Percentiles rank a stretch among this genome's conserved stretches.
Evolutionary conservation across 2,888 invertebrate genomes (phyloP).

Genomic region (Pimpla rufipes): DNA sequence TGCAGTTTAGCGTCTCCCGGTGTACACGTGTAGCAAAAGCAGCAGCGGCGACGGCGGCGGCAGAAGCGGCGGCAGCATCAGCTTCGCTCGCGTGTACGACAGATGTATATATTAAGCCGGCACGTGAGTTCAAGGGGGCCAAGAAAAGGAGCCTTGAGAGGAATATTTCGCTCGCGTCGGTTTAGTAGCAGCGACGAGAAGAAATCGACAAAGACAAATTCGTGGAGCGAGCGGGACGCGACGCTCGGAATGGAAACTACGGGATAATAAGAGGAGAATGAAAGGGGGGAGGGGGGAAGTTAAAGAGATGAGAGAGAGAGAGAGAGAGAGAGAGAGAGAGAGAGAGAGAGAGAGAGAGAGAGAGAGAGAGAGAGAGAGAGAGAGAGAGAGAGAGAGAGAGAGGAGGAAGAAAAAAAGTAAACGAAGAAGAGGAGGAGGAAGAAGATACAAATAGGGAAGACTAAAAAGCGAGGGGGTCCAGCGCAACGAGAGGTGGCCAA

Average conservation of each 20-base stretch:
- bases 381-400: background rate
- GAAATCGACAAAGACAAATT: conserved; percentile 13
- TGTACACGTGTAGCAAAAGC: background rate
- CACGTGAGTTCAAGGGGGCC: conserved; percentile 25
- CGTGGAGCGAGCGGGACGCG: background rate
- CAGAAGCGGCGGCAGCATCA: background rate
- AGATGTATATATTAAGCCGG: conserved; percentile 18
- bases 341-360: background rate
- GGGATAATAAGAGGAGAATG: conserved; percentile 9
- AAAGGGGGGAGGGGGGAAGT: background rate
- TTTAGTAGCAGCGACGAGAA: conserved; percentile 2
- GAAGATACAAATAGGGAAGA: conserved; percentile 10
- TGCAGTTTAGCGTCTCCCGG: background rate
- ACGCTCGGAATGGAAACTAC: conserved; percentile 9
- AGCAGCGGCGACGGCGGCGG: background rate
- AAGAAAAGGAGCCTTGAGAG: conserved; percentile 24
- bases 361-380: conserved; percentile 1
- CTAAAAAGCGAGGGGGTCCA: conserved; percentile 8
- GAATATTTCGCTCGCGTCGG: background rate
- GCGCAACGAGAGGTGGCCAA: conserved; percentile 23
- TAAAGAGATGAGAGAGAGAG: background rate
- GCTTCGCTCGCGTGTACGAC: background rate
- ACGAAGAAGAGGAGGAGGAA: background rate
- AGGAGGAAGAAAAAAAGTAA: background rate
- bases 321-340: conserved; percentile 8